Evolutionary conservation across 2,888 invertebrate species (phyloP).

Genomic region (Drosophila phalerata): DNA sequence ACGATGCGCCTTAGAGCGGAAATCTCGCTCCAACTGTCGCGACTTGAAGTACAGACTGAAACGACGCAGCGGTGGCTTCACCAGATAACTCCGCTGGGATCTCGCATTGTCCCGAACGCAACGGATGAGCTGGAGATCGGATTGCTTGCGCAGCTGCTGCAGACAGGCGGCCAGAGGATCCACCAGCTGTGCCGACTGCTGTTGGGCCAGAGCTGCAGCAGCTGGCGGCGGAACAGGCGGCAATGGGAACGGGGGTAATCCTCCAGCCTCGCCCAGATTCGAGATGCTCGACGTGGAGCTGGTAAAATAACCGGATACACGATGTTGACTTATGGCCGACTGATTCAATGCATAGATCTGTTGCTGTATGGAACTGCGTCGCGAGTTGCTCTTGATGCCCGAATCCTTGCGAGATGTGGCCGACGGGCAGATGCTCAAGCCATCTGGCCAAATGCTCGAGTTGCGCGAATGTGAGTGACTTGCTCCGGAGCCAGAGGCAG

Average conservation of each 20-base stretch:
- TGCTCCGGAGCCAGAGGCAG: neutral
- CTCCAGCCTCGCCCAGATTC: slow-evolving; percentile 78
- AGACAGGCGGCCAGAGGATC: slow-evolving; percentile 91
- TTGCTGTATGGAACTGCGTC: slow-evolving; percentile 94
- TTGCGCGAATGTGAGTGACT: slow-evolving; percentile 72
- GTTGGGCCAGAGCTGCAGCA: slow-evolving; percentile 84
- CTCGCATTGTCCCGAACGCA: slow-evolving; percentile 95
- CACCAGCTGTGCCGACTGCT: slow-evolving; percentile 86
- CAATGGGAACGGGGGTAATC: slow-evolving; percentile 22
- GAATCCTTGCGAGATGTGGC: slow-evolving; percentile 95
- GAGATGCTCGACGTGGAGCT: slow-evolving; percentile 91
- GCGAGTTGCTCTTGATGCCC: slow-evolving; percentile 93
- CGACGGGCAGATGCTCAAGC: slow-evolving; percentile 90
- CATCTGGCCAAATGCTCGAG: slow-evolving; percentile 87
- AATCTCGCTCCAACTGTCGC: slow-evolving; percentile 92
- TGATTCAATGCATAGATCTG: slow-evolving; percentile 90
- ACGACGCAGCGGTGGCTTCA: slow-evolving; percentile 93
- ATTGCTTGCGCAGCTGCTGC: slow-evolving; percentile 94
- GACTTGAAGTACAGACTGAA: slow-evolving; percentile 94
- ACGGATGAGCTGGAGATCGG: slow-evolving; percentile 94
- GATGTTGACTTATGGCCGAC: slow-evolving; percentile 91
- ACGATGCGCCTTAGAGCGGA: slow-evolving; percentile 93
- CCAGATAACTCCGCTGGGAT: slow-evolving; percentile 93
- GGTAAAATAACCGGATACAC: slow-evolving; percentile 95
- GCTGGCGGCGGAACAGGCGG: slow-evolving; percentile 73